Base-by-base conservation (phyloP, 1,140 invertebrate genomes). In the Drosophila serrata region DNA sequence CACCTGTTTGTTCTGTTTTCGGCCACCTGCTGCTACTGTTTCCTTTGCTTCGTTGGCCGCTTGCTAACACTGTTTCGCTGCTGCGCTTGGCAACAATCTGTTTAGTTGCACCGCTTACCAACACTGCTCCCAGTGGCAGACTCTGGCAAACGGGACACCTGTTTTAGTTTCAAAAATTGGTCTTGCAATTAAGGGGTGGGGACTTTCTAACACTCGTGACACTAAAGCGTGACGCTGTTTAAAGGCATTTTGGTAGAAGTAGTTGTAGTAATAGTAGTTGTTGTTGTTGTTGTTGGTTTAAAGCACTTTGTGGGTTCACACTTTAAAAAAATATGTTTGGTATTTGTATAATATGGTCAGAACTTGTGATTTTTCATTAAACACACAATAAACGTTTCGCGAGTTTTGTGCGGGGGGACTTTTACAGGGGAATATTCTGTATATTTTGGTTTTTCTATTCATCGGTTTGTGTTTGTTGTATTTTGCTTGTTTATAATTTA, bases 141-240 rank as follows among this genome's bases (percentile, higher is more conserved):
- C 33, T n/a, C n/a, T n/a, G n/a, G n/a, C n/a, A n/a, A n/a, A n/a
- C n/a, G n/a, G 29, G 33, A 55, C 72, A 65, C 61, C 72, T 57
- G 60, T 75, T 75, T 64, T 29, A 75, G 60, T 63, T 75, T 42
- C 33, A 61, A 64, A 64, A 64, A 69, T 68, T 40, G 56, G 65
- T 60, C 15, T 40, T 51, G 53, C 19, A 42, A 43, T 13, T 33
- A 60, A 53, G 49, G 62, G 53, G 62, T 51, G 45, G 51, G 29
- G 42, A 31, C 40, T 65, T 31, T 33, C 37, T 24, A 62, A 86
- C 84, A 88, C 84, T 87, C 90, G 67, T 64, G 57, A 78, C 85
- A 90, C 85, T 88, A 88, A 88, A 88, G 85, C 85, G 85, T 88
- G 57, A 88, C 68, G 85, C 81, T 88, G 49, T 84, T 58, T 46